Evolutionary conservation across 2,888 invertebrate genomes (phyloP), one percentile per base, ranked within the genome.

Genomic region (Synergus gifuensis): DNA sequence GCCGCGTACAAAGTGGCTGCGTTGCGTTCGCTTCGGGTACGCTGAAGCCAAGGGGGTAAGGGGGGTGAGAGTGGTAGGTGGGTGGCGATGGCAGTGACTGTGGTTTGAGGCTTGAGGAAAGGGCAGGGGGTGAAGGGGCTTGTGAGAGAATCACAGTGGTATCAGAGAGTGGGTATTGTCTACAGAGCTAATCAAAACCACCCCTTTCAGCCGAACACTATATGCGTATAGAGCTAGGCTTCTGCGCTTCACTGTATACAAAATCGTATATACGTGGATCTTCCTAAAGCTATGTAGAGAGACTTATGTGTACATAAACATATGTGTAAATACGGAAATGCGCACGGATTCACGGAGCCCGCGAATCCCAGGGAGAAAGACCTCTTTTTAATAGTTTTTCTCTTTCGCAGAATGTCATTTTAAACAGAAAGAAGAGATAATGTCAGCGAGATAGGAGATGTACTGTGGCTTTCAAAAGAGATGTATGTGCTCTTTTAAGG

Each of bases 161-260:
- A 90, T 88, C 87, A 87, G 88, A 88, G 89, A 88, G 90, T 88
- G 88, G 90, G 91, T 90, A 92, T 92, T 92, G 92, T 92, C 91
- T 92, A 91, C 91, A 87, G 90, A 91, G 91, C 91, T 92, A 92
- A 92, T 92, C 92, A 92, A 91, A 91, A 91, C 90, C 92, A 90
- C 88, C 91, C 91, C 91, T 91, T 92, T 91, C 92, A 91, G 87
- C 90, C 84, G 86, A 89, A 89, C 88, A 86, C 87, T 87, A 86
- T 85, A 85, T 73, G n/a, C 54, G n/a, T 73, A 73, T 73, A 73
- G 54, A 73, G 54, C 28, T 36, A 73, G 73, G 54, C 54, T 73
- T 73, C 73, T 73, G 36, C 36, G 28, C 54, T 40, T 73, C 36
- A n/a, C 73, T 73, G n/a, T 73, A 73, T 40, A 44, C 12, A 66